phyloP scores from a whole-genome alignment of 53 echinoderm and acorn worm genomes.

The Luidia sarsii region DNA sequence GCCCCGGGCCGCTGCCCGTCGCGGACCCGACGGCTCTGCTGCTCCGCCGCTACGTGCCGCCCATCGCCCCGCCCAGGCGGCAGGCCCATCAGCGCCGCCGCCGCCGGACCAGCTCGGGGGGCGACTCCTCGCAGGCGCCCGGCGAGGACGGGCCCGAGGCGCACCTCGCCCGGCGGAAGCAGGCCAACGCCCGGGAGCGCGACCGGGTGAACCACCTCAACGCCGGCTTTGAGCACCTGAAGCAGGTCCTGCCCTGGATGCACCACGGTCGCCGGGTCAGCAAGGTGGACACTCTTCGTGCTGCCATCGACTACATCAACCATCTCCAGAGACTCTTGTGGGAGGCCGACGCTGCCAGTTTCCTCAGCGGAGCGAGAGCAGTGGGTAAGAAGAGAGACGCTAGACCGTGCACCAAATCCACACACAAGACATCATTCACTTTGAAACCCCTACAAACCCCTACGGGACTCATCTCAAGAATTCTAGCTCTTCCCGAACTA shows the following conservation, averaged over 20 bases:
- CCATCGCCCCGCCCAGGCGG: constrained; percentile 12
- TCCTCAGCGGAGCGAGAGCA: constrained; percentile 26
- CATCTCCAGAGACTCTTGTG: constrained; percentile 71
- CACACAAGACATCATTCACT: not conserved
- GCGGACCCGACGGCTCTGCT: not conserved
- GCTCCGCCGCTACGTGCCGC: constrained; percentile 17
- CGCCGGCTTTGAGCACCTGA: constrained; percentile 82
- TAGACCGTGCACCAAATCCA: not conserved
- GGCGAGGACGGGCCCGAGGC: constrained; percentile 48
- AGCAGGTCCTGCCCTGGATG: constrained; percentile 80
- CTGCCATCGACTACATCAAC: constrained; percentile 87
- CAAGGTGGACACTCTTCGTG: constrained; percentile 90
- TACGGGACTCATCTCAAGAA: not conserved
- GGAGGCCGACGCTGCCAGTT: constrained; percentile 62
- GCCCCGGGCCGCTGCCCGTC: constrained; percentile 22
- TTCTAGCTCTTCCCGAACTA: no score
- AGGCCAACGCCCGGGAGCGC: constrained; percentile 88
- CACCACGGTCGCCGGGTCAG: constrained; percentile 85
- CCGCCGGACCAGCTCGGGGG: constrained; percentile 35
- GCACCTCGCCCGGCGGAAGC: constrained; percentile 60
- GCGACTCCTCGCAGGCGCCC: constrained; percentile 23
- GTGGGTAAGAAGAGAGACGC: constrained; percentile 30
- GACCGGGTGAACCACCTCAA: constrained; percentile 89
- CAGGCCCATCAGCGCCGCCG: constrained; percentile 14
- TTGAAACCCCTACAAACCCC: not conserved